phyloP scores from a whole-genome alignment of 2,888 invertebrate genomes.

The Drosophila emarginata region DNA sequence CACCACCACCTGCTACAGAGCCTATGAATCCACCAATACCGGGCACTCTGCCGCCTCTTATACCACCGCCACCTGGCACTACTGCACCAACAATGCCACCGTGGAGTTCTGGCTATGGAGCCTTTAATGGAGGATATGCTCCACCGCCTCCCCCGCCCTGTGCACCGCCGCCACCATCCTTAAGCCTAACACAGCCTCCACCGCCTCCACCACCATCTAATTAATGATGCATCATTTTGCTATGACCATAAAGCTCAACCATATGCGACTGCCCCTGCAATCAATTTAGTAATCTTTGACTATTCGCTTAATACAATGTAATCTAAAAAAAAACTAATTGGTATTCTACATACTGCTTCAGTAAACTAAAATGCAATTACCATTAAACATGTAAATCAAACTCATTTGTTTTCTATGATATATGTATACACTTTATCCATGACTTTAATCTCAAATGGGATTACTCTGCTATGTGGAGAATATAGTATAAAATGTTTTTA shows the following conservation, averaged over 20 bases:
- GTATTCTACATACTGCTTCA: conserved; percentile 56
- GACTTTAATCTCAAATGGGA: too few species aligned
- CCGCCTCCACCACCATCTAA: conserved; percentile 86
- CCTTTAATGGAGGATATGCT: conserved; percentile 80
- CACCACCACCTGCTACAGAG: conserved; percentile 83
- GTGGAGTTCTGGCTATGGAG: conserved; percentile 68
- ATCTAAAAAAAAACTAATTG: conserved; percentile 43
- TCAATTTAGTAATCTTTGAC: conserved; percentile 36
- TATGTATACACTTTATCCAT: too few species aligned
- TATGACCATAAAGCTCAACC: conserved; percentile 21
- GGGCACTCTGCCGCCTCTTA: conserved; percentile 82
- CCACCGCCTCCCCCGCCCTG: conserved; percentile 84
- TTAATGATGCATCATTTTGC: conserved; percentile 35
- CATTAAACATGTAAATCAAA: conserved; percentile 14
- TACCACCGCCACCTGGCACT: conserved; percentile 84
- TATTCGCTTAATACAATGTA: conserved; percentile 17
- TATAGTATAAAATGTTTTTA: too few species aligned
- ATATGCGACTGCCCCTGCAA: conserved; percentile 40
- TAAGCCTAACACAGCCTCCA: conserved; percentile 85
- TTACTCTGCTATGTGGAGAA: too few species aligned
- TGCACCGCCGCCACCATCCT: conserved; percentile 84
- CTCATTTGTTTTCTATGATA: neutral
- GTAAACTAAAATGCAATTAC: conserved; percentile 54
- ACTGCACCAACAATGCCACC: conserved; percentile 75
- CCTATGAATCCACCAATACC: conserved; percentile 75